Percentiles rank a stretch among this genome's conserved stretches.
Evolutionary conservation across 2,888 invertebrate species (phyloP).

Genomic region (Dryobota labecula): DNA sequence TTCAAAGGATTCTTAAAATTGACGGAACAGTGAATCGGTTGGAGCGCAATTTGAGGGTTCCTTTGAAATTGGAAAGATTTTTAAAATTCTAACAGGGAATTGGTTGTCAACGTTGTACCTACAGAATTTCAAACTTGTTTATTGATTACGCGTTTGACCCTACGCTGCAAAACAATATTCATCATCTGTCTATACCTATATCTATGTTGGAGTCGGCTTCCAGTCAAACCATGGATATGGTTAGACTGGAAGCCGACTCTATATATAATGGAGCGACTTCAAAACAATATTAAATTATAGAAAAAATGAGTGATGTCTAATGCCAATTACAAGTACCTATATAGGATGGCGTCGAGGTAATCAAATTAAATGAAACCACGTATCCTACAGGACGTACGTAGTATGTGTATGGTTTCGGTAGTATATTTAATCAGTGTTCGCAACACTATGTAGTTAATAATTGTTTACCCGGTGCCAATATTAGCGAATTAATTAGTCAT

Average conservation of each 20-base stretch:
- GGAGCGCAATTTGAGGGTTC: constrained; percentile 31
- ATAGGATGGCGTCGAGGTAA: not conserved
- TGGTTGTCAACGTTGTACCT: not conserved
- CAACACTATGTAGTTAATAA: not conserved
- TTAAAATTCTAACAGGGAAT: constrained; percentile 5
- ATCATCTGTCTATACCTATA: no score
- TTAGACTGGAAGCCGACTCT: no score
- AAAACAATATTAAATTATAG: not conserved
- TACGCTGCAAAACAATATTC: not conserved
- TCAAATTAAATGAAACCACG: not conserved
- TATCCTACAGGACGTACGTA: not conserved
- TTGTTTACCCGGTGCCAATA: not conserved
- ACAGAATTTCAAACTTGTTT: not conserved
- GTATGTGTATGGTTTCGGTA: not conserved
- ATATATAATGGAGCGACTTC: no score
- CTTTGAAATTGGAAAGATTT: constrained; percentile 14
- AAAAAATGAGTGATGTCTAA: not conserved
- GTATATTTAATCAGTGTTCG: not conserved
- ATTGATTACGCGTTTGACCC: not conserved
- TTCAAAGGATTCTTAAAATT: constrained; percentile 35
- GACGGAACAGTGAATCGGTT: constrained; percentile 9
- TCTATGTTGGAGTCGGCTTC: no score
- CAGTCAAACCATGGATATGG: no score
- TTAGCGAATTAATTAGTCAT: not conserved
- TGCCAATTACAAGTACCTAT: not conserved